Evolutionary conservation across 1,140 invertebrate genomes (phyloP).

Genomic region (Bombus vancouverensis): DNA sequence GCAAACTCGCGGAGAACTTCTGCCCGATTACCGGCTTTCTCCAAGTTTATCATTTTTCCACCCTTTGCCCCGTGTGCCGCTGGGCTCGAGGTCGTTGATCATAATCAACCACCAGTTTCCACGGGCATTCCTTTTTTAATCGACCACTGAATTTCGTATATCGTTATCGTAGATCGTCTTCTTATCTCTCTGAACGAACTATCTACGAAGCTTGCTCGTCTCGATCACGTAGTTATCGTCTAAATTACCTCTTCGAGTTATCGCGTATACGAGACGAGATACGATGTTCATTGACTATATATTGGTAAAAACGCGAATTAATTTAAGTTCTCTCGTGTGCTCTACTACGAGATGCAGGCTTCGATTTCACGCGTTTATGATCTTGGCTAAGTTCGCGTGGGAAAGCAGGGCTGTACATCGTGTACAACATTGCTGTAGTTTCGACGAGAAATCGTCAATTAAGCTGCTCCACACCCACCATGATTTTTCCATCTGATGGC

Average conservation of each 20-base stretch:
- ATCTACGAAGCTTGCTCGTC: not conserved
- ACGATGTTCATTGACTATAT: not conserved
- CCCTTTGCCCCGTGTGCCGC: too few relatives aligned
- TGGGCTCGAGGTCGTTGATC: not conserved
- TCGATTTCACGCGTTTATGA: slow-evolving; percentile 41
- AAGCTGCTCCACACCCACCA: slow-evolving; percentile 12
- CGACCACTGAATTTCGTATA: not conserved
- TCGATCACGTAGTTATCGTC: not conserved
- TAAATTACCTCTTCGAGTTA: not conserved
- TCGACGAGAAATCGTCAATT: slow-evolving; percentile 35
- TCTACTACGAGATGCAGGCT: not conserved
- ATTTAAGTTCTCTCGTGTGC: slow-evolving; percentile 15
- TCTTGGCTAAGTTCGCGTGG: slow-evolving; percentile 30
- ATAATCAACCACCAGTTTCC: slow-evolving; percentile 12
- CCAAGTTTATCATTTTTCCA: slow-evolving; percentile 34
- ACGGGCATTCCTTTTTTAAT: not conserved
- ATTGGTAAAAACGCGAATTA: slow-evolving; percentile 21
- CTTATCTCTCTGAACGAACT: not conserved
- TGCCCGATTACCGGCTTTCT: slow-evolving; percentile 20
- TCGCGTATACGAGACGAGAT: not conserved
- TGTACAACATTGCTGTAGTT: not conserved
- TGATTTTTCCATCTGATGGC: not conserved
- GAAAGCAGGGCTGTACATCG: slow-evolving; percentile 26
- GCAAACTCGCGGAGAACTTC: slow-evolving; percentile 32
- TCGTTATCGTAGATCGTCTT: not conserved